Base-by-base conservation (phyloP, 2,113 vertebrate species). In the Mastomys natalensis region DNA sequence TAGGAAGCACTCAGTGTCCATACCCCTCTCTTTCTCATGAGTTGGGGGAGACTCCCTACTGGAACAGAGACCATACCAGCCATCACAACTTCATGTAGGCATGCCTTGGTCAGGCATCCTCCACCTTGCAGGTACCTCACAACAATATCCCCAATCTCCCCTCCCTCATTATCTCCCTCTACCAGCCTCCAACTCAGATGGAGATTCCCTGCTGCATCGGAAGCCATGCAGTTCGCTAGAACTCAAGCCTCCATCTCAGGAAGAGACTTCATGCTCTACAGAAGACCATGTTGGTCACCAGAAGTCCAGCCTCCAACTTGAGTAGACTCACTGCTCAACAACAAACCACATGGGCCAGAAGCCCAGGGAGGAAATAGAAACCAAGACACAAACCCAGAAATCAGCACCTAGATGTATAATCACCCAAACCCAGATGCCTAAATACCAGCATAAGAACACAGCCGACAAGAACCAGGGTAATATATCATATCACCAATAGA, bases 1-100 rank as follows among this genome's bases (percentile, higher is more conserved):
- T 6, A 98, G 96, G 40, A 97, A 97, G 0, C 97, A 97, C 16
- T 97, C 95, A 0, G 97, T 98, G 4, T 24, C 51, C 51, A 81
- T 12, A n/a, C 11, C 51, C 10, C 5, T 22, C 10, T 80, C 16
- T 3, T 15, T 21, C 22, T 62, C 22, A 9, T 64, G 12, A 78
- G 43, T 15, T 76, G 26, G 24, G 43, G 26, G 26, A 29, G 74
- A 77, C 12, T 15, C 26, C 43, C 45, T 77, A 45, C 45, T 48
- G 22, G 74, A 77, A 5, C 74, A 45, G 43, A 77, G 74, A 17
- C 76, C 48, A 34, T 16, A 9, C 7, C 1, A 51, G 48, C 76
- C 45, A 78, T 15, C 48, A 53, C 29, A 78, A 53, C 29, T 51
- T 17, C 45, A 77, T 1, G 5, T 16, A 8, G 45, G 76, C 29